Evolutionary conservation across 2,888 invertebrate species (phyloP), one percentile per base, ranked within the genome.

Genomic region (Germaria angustata): DNA sequence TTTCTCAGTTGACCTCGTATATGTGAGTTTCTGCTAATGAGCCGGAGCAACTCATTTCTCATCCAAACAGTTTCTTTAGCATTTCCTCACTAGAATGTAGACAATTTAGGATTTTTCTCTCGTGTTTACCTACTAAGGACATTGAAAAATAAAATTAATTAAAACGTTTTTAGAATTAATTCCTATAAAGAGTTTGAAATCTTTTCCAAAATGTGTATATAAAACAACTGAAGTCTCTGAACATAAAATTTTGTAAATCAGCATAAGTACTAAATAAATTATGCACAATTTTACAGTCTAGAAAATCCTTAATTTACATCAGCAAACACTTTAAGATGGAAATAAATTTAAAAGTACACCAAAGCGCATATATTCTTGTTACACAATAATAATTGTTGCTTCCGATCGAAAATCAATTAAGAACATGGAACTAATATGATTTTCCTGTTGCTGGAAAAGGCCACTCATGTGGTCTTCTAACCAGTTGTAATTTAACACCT

Each of bases 381-480:
- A 44, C 72, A 53, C 2, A 22, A 55, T 11, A 53, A 15, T 28
- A 66, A 53, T 66, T 55, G 53, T 39, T 68, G 39, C 55, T 82
- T 82, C 82, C 82, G 79, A 71, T 66, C 41, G 36, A 66, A 65
- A 36, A 66, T 71, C n/a, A 79, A 79, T 59, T 24, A 8, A 63
- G 13, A 32, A 24, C 24, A 61, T 11, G 2, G 9, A 51, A 34
- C 15, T 32, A 13, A 22, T 53, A 36, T 22, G 44, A 61, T 46
- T 55, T 81, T 51, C 22, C 15, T 49, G 15, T 59, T 51, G 20
- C 39, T 53, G n/a, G 9, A 20, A 46, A 36, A 32, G 53, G 22
- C 36, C 79, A 82, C 82, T 82, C 71, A 79, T 82, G 82, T 76
- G 82, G 82, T 79, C 75, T 66, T 66, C 68, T 51, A 51, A 71